Evolutionary conservation across 53 echinoderm and acorn worm species (phyloP).

Genomic region (Stichopus horrens): DNA sequence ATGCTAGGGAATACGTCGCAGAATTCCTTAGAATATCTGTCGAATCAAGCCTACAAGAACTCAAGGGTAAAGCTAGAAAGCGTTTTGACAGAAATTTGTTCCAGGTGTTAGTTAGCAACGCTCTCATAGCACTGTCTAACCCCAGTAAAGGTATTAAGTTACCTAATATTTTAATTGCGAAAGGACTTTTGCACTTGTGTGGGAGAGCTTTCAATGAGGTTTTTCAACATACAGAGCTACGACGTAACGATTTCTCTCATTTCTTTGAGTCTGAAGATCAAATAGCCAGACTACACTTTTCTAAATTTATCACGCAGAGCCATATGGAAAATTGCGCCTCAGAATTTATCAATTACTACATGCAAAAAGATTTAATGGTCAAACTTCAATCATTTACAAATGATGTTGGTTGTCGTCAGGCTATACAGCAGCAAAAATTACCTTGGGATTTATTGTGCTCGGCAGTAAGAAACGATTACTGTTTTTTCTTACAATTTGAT

Average conservation of each 20-base stretch:
- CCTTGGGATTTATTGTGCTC: background rate
- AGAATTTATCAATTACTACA: background rate
- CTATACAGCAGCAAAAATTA: background rate
- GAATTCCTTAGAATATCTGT: background rate
- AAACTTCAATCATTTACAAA: background rate
- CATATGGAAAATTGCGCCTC: background rate
- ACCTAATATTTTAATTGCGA: background rate
- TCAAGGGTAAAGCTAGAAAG: background rate
- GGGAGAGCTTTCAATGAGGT: background rate
- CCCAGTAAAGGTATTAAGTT: background rate
- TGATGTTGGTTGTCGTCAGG: background rate
- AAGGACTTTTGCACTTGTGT: slow-evolving; percentile 6
- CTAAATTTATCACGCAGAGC: no score
- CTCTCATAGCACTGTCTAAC: background rate
- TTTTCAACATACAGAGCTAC: background rate
- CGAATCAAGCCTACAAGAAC: background rate
- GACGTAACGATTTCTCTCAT: background rate
- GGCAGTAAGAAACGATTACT: no score
- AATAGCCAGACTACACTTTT: background rate
- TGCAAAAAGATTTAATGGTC: background rate
- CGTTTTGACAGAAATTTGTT: background rate
- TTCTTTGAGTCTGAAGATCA: background rate
- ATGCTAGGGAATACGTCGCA: background rate
- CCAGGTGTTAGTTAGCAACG: background rate
- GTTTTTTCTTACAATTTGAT: background rate